Percentiles rank a stretch among this genome's conserved stretches.
These are phyloP conservation scores for Sycobia sp. DNA, from an alignment of 1,140 invertebrate species.

Conservation along the genomic window DNA sequence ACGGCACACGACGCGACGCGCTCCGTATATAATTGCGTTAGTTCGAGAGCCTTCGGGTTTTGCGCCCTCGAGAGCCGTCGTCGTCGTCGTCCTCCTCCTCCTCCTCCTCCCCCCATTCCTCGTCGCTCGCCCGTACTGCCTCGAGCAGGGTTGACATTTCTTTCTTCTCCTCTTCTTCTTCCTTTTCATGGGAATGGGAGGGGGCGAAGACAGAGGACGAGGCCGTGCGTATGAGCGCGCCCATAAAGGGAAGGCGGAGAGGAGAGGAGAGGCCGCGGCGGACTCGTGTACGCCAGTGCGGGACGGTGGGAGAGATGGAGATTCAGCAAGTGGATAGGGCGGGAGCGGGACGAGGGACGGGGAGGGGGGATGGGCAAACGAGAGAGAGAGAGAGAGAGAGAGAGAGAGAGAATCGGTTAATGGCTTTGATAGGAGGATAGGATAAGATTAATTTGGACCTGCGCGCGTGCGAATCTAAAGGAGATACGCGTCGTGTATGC, in stretches of 20 bases:
- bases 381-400: constrained; percentile 19
- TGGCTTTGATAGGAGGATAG: constrained; percentile 57
- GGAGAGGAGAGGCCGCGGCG: too few relatives aligned
- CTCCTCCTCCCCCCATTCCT: too few relatives aligned
- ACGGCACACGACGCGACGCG: background rate
- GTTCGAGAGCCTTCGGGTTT: constrained; percentile 44
- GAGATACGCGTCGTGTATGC: constrained; percentile 34
- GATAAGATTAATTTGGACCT: constrained; percentile 56
- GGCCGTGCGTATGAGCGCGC: background rate
- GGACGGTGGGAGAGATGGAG: too few relatives aligned
- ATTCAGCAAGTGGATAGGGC: too few relatives aligned
- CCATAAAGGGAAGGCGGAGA: constrained; percentile 10
- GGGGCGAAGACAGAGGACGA: constrained; percentile 39
- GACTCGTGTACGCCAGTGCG: too few relatives aligned
- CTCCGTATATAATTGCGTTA: constrained; percentile 47
- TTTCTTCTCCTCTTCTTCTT: background rate
- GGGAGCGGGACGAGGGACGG: background rate
- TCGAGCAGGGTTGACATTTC: constrained; percentile 53
- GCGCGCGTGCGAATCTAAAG: constrained; percentile 46
- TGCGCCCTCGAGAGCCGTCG: constrained; percentile 36
- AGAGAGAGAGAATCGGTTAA: constrained; percentile 47
- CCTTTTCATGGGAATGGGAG: too few relatives aligned
- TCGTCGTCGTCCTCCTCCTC: too few relatives aligned
- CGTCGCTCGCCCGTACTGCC: too few relatives aligned
- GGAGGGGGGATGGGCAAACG: background rate